A percentile compares a stretch with the other conserved stretches of the same genome.
phyloP scores from a whole-genome alignment of 37 sponge, comb jelly and placozoan genomes.

The Geodia barretti region DNA sequence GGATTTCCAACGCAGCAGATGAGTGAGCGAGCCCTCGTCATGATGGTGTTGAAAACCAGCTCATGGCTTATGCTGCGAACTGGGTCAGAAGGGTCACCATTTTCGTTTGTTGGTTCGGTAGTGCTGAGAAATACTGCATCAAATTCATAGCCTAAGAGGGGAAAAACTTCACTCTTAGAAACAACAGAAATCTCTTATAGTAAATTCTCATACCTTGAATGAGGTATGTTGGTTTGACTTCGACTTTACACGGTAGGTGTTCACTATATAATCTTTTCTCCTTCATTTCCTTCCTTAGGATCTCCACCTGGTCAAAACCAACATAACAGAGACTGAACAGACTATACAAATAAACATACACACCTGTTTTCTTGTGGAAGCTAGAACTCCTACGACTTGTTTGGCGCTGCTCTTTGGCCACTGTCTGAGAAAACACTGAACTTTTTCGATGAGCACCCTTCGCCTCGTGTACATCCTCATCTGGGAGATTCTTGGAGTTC shows the following conservation, averaged over 20 bases:
- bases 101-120: slow-evolving; percentile 33
- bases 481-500: not conserved
- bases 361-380: slow-evolving; percentile 52
- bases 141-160: slow-evolving; percentile 56
- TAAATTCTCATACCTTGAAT: slow-evolving; percentile 18
- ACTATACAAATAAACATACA: slow-evolving; percentile 3
- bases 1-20: slow-evolving; percentile 54
- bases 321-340: not conserved
- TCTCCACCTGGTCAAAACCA: no score
- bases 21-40: slow-evolving; percentile 51
- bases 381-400: slow-evolving; percentile 39
- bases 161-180: no score
- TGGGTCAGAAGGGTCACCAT: slow-evolving; percentile 11
- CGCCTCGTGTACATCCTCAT: slow-evolving; percentile 19
- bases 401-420: slow-evolving; percentile 48
- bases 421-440: slow-evolving; percentile 8
- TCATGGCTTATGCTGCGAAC: slow-evolving; percentile 39
- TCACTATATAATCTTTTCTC: no score
- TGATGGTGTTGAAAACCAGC: slow-evolving; percentile 62
- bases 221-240: slow-evolving; percentile 7
- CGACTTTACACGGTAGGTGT: not conserved
- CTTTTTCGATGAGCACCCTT: slow-evolving; percentile 8
- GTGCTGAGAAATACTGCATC: slow-evolving; percentile 54
- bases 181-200: no score
- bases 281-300: no score